Evolutionary conservation across 2,113 vertebrate genomes (phyloP), one percentile per base, ranked within the genome.

Genomic region (Dipodomys ordii): DNA sequence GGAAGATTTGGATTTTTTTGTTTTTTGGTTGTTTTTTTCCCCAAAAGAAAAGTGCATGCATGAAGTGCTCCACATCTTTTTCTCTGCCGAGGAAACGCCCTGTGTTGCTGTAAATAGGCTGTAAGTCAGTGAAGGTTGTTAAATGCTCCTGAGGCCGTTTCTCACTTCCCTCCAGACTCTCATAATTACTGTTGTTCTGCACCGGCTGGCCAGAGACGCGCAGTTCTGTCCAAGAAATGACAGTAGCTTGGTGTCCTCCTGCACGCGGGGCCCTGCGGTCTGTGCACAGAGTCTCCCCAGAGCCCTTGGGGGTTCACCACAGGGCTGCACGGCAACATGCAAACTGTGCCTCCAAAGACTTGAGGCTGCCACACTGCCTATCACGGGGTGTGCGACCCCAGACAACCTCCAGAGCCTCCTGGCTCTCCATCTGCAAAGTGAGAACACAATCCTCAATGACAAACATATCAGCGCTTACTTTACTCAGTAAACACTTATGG

Each of bases 151-250:
- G 7, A 71, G 79, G 88, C 84, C n/a, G 77, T 74, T 92, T 96
- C 96, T 97, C 96, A 96, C 97, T 96, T 97, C 96, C 96, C 85
- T 87, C 87, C 93, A 97, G 95, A 97, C 97, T 97, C 96, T 97
- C 87, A 0, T 87, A 95, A 97, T 97, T 94, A 97, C 96, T 92
- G 28, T 73, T 57, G 77, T 89, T 88, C 78, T 92, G 83, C 80
- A 77, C 22, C 72, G 91, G 78, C 4, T 1, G 90, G 87, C 71
- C 74, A 77, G 69, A 79, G 32, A 46, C 62, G 15, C 46, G 64
- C 69, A 95, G 94, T 87, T 95, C 94, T 93, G 84, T 95, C 94
- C 93, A 96, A 90, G 93, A 96, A 97, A 94, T 83, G 91, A 88
- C 67, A 60, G 82, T 6, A 18, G n/a, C 30, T 22, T 3, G 32